Evolutionary conservation across 2,888 invertebrate species (phyloP), one percentile per base, ranked within the genome.

Genomic region (Eupsilia transversa): DNA sequence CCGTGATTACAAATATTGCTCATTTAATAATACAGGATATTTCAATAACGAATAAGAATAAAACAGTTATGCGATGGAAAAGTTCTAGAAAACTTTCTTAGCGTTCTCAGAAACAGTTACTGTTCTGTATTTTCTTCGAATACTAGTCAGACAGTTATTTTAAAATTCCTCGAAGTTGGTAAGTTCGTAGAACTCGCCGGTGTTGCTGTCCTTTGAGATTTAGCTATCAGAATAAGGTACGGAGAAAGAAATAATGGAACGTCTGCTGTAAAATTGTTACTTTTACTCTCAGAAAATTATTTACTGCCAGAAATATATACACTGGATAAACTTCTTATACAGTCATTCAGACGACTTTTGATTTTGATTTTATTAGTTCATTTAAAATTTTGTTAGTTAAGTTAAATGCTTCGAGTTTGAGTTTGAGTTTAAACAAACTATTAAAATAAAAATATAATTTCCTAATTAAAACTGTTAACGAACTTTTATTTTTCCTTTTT

Each of bases 141-240:
- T n/a, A 38, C 43, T 33, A 56, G 27, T 33, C 20, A 43, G 49
- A 61, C 49, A 30, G 61, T 66, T 66, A 61, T 74, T 78, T 80
- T 66, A 61, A 61, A 74, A 66, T 80, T 78, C 65, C n/a, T n/a
- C 38, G 33, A 49, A 73, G 60, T 80, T 56, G 60, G n/a, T 33
- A 74, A 80, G 60, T 63, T 80, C n/a, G 10, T 20, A n/a, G 23
- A 56, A 74, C 27, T 74, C 35, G 57, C 23, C 9, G 33, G 9
- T 23, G 17, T 80, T 72, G n/a, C 14, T 33, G 61, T 79, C 57
- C 59, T 46, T n/a, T 30, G 80, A 64, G 80, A 64, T 20, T 52
- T 23, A 35, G 35, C 33, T 59, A 30, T 59, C 68, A 33, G 27
- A 68, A 27, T 67, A 75, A n/a, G 43, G 3, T 30, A 27, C 12